Conservation (phyloP, 37 sponge, comb jelly and placozoan genomes). For the Tethya wilhelma region DNA sequence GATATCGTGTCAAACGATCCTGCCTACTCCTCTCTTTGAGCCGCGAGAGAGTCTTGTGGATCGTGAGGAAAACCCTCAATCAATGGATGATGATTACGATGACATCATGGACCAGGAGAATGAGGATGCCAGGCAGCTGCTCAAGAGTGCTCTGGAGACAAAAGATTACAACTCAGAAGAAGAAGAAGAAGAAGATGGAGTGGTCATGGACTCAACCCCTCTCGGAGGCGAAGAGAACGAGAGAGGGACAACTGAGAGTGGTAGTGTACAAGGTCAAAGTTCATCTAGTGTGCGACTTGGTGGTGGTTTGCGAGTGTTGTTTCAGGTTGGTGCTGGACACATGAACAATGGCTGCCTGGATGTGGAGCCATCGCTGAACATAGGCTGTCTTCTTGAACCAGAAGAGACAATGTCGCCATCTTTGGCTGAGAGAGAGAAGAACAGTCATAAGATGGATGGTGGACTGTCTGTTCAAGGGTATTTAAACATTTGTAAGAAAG, state of each 20-base stretch:
- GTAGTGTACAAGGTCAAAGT: not conserved
- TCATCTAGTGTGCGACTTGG: not conserved
- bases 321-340: not conserved
- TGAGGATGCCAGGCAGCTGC: not conserved
- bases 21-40: slow-evolving; percentile 27
- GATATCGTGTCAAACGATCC: slow-evolving; percentile 7
- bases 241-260: not conserved
- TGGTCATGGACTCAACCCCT: no score
- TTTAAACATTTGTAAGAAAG: not conserved
- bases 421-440: not conserved
- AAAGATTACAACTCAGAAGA: not conserved
- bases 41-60: not conserved
- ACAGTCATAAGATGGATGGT: no score
- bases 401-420: not conserved
- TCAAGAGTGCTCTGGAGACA: not conserved
- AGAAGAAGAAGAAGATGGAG: slow-evolving; percentile 16
- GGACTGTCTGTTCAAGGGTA: slow-evolving; percentile 21
- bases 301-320: not conserved
- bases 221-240: not conserved
- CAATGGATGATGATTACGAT: slow-evolving; percentile 22
- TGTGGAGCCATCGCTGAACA: slow-evolving; percentile 1
- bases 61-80: slow-evolving; percentile 6
- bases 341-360: slow-evolving; percentile 6
- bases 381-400: slow-evolving; percentile 14
- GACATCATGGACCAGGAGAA: not conserved